These are phyloP conservation scores for Eupithecia subumbrata DNA, from an alignment of 2,888 invertebrate genomes.

Conservation along the genomic window DNA sequence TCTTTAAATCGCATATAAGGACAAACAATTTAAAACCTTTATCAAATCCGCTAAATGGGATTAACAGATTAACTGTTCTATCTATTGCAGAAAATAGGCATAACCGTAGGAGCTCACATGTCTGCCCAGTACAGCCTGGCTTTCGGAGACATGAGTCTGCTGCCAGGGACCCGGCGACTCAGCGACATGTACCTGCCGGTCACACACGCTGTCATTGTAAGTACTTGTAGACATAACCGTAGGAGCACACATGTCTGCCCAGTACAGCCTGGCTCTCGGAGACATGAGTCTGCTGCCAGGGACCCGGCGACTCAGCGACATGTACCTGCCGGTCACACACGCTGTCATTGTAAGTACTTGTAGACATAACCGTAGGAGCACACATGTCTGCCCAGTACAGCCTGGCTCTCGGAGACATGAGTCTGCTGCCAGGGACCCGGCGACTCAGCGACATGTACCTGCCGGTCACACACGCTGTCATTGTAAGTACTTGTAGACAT, in stretches of 20 bases:
- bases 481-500: slow-evolving; percentile 60
- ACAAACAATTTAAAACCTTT: neutral
- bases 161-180: slow-evolving; percentile 28
- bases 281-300: slow-evolving; percentile 36
- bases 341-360: slow-evolving; percentile 14
- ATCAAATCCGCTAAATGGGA: neutral
- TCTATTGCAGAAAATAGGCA: slow-evolving; percentile 80
- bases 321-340: slow-evolving; percentile 35
- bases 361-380: slow-evolving; percentile 61
- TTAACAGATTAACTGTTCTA: neutral
- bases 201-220: slow-evolving; percentile 10
- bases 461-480: slow-evolving; percentile 29
- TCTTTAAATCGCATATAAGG: neutral
- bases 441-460: slow-evolving; percentile 38
- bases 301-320: slow-evolving; percentile 35
- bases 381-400: slow-evolving; percentile 36
- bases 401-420: slow-evolving; percentile 38
- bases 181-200: slow-evolving; percentile 40
- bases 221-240: slow-evolving; percentile 61
- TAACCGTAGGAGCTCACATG: slow-evolving; percentile 32
- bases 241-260: slow-evolving; percentile 29
- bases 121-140: slow-evolving; percentile 39
- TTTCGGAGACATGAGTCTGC: slow-evolving; percentile 36
- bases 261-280: slow-evolving; percentile 38
- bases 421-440: slow-evolving; percentile 29